Evolutionary conservation across 2,888 invertebrate species (phyloP), one percentile per base, ranked within the genome.

Genomic region (Acanthosepion lycidas): DNA sequence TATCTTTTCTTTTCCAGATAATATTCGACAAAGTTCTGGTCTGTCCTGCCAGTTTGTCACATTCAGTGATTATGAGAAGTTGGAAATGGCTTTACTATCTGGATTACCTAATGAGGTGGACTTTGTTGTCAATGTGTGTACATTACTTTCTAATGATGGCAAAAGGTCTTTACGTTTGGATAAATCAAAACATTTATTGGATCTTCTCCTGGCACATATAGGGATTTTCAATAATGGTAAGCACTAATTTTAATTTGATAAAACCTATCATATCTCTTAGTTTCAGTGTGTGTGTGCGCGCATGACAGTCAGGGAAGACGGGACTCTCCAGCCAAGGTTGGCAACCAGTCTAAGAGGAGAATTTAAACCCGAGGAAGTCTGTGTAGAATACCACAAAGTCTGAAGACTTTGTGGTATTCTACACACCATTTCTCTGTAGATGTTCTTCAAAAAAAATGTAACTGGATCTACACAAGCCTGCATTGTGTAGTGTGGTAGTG

Each of bases 51-150:
- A 98, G 96, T 97, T 98, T 94, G 98, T 96, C 42, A 96, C 96
- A 64, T 95, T 96, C 92, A 97, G 96, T 3, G 98, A 99, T 96
- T 99, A 99, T 97, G 98, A 98, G 96, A 98, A 99, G 95, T 98
- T 99, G 95, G 98, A 99, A n/a, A 98, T 99, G 94, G 99, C 99
- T 0, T 98, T 99, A 91, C 98, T 99, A 94, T 99, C 99, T n/a
- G 99, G 99, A 1, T 98, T 99, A 97, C 99, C 99, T 15, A 99
- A 99, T 97, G 99, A 99, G 97, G 99, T 99, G 97, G 99, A 99
- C 98, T 99, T 99, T 97, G 99, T 99, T 53, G 98, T 99, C 96
- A 99, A 99, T 97, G 99, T 99, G 6, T 99, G 99, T 97, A 99
- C 99, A 0, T 98, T 99, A 95, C 98, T 99, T 96, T 99, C 99